A percentile compares a stretch with the other conserved stretches of the same genome.
phyloP scores from a whole-genome alignment of 1,140 invertebrate species.

The Heterodera schachtii region DNA sequence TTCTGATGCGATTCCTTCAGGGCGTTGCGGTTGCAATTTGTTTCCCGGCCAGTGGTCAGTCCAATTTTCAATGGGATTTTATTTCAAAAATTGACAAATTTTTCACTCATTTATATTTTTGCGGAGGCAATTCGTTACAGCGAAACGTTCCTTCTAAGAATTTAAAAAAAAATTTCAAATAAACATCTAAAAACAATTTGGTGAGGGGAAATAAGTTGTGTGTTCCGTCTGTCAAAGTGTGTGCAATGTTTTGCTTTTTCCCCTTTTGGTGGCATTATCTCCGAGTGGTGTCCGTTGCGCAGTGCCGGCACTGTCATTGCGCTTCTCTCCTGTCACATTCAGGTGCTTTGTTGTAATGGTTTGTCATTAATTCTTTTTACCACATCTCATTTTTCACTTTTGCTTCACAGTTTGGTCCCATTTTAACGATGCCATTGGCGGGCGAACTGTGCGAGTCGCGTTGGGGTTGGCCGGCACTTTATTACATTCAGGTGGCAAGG shows the following conservation, averaged over 20 bases:
- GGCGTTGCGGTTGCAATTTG: constrained; percentile 58
- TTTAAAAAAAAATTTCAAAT: too few relatives aligned
- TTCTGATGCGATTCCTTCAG: constrained; percentile 52
- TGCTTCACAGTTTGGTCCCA: constrained; percentile 41
- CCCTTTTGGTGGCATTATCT: constrained; percentile 44
- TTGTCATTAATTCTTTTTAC: too few relatives aligned
- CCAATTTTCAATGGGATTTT: too few relatives aligned
- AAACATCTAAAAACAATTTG: too few relatives aligned
- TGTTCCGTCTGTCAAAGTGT: too few relatives aligned
- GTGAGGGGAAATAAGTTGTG: not conserved
- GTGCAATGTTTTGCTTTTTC: not conserved
- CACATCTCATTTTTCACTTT: not conserved
- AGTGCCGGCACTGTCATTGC: constrained; percentile 55
- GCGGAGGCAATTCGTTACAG: too few relatives aligned
- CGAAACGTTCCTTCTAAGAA: too few relatives aligned
- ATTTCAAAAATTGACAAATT: constrained; percentile 9
- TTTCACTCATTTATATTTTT: constrained; percentile 6
- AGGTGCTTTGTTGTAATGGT: constrained; percentile 17
- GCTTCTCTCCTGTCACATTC: constrained; percentile 55
- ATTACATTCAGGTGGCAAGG: constrained; percentile 51
- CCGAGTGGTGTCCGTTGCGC: constrained; percentile 53
- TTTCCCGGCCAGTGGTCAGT: constrained; percentile 54
- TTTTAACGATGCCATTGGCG: constrained; percentile 51
- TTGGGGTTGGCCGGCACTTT: constrained; percentile 52
- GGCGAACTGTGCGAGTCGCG: constrained; percentile 47